phyloP scores from a whole-genome alignment of 2,888 invertebrate genomes.

The Microplitis manilae region DNA sequence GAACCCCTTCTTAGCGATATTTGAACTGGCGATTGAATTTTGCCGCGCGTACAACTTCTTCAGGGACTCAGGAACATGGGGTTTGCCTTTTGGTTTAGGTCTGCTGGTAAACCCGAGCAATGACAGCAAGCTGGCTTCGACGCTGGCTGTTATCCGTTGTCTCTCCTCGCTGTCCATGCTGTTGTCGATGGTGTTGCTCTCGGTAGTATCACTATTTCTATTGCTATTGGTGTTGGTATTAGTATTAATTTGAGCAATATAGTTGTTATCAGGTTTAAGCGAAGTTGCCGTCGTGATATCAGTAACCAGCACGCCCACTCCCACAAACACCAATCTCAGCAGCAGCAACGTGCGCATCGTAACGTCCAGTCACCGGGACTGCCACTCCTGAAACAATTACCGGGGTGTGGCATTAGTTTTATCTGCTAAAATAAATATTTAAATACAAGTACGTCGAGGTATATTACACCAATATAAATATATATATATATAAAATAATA shows the following conservation, averaged over 20 bases:
- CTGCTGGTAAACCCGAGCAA: slow-evolving; percentile 76
- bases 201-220: slow-evolving; percentile 72
- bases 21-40: slow-evolving; percentile 78
- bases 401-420: slow-evolving; percentile 28
- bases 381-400: slow-evolving; percentile 63
- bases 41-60: slow-evolving; percentile 83
- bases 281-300: slow-evolving; percentile 41
- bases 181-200: slow-evolving; percentile 60
- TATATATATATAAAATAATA: background rate
- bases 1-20: slow-evolving; percentile 79
- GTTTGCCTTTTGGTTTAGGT: slow-evolving; percentile 74
- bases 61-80: slow-evolving; percentile 84
- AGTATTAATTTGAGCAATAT: slow-evolving; percentile 65
- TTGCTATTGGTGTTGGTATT: slow-evolving; percentile 69
- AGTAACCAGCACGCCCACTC: slow-evolving; percentile 66
- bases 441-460: background rate
- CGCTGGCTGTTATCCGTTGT: slow-evolving; percentile 70
- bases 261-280: slow-evolving; percentile 19
- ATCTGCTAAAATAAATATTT: slow-evolving; percentile 4
- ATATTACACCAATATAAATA: background rate
- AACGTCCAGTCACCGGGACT: slow-evolving; percentile 64
- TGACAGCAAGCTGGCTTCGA: slow-evolving; percentile 77
- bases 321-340: slow-evolving; percentile 69
- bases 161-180: slow-evolving; percentile 56
- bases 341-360: slow-evolving; percentile 71